These are phyloP conservation scores for Panopea generosa DNA, from an alignment of 2,888 invertebrate genomes.

Conservation along the genomic window DNA sequence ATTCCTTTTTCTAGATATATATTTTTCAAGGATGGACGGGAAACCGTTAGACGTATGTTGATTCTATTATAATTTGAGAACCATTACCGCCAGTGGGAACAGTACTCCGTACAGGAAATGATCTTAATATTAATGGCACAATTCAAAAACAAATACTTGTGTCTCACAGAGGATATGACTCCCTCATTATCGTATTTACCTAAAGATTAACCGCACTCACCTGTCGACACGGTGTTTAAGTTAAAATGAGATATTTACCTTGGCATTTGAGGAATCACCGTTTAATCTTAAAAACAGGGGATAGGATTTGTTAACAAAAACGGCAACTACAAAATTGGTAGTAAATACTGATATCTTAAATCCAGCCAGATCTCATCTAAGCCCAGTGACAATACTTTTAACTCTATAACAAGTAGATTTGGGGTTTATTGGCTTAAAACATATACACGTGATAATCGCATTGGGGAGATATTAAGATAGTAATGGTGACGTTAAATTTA, in stretches of 20 bases:
- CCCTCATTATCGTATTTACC: conserved; percentile 18
- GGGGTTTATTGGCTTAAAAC: too few species aligned
- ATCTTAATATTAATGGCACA: too few species aligned
- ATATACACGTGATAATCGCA: too few species aligned
- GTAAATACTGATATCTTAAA: conserved; percentile 5
- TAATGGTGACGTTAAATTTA: too few species aligned
- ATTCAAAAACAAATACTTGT: conserved; percentile 26
- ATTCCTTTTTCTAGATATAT: too few species aligned
- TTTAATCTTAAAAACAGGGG: conserved; percentile 1
- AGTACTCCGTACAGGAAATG: too few species aligned
- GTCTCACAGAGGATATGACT: conserved; percentile 24
- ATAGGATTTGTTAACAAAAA: conserved; percentile 6
- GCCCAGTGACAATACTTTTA: conserved; percentile 3
- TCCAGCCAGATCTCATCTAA: conserved; percentile 7
- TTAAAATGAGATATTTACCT: conserved; percentile 3
- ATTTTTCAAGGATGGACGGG: too few species aligned
- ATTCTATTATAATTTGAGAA: too few species aligned
- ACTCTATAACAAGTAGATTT: conserved; percentile 1
- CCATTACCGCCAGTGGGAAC: too few species aligned
- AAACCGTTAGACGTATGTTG: too few species aligned
- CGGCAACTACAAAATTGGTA: neutral
- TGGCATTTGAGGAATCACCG: conserved; percentile 7
- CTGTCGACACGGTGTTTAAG: conserved; percentile 3
- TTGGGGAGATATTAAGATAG: too few species aligned
- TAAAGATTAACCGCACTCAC: conserved; percentile 8